Percentiles rank a stretch among this genome's conserved stretches.
Evolutionary conservation across 2,888 invertebrate genomes (phyloP).

Genomic region (Orthonevra nobilis): DNA sequence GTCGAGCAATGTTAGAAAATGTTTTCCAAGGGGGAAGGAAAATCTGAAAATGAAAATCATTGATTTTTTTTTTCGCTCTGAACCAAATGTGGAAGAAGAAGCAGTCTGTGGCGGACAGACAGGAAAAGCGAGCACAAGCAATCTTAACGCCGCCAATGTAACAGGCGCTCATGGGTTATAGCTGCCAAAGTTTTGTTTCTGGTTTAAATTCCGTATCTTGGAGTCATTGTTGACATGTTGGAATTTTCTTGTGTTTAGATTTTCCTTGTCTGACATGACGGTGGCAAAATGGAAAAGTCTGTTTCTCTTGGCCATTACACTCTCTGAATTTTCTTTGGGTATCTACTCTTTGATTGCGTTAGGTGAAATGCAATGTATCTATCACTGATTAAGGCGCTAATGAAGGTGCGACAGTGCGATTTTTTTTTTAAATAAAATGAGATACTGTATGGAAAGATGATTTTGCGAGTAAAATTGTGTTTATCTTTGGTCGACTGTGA

Average conservation of each 20-base stretch:
- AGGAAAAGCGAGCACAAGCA: conserved; percentile 42
- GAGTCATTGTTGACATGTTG: conserved; percentile 7
- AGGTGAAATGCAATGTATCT: no score
- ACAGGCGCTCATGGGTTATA: conserved; percentile 59
- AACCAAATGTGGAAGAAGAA: conserved; percentile 13
- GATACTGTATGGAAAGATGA: conserved; percentile 26
- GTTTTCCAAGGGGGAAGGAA: conserved; percentile 35
- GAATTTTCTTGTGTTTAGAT: conserved; percentile 50
- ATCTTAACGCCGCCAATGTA: conserved; percentile 69
- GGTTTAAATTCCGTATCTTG: no score
- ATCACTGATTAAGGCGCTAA: no score
- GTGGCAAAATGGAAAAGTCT: not conserved
- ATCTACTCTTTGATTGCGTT: no score
- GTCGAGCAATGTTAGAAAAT: conserved; percentile 31
- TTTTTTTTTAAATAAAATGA: no score
- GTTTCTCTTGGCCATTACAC: conserved; percentile 25
- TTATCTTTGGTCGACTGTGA: conserved; percentile 1
- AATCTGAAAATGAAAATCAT: conserved; percentile 36
- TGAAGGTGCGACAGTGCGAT: no score
- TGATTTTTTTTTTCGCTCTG: conserved; percentile 17
- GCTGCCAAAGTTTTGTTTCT: conserved; percentile 17
- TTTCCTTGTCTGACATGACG: conserved; percentile 10
- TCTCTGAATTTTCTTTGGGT: conserved; percentile 12
- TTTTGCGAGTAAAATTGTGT: no score
- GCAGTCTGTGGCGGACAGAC: conserved; percentile 40